These are phyloP conservation scores for Paramuricea clavata DNA, from an alignment of 92 coral and sea anemone genomes.

Conservation along the genomic window DNA sequence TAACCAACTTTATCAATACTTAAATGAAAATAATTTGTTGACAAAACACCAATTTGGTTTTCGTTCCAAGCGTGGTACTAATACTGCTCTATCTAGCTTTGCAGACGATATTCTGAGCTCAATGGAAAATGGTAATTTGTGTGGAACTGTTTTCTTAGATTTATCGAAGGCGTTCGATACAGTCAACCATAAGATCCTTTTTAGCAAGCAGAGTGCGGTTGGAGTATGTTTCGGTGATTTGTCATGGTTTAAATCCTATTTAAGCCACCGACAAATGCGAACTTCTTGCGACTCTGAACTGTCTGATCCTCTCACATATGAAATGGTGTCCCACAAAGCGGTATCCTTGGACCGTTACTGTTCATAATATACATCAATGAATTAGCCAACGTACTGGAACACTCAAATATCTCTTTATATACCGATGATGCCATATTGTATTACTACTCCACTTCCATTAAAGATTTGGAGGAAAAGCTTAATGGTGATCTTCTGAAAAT, in stretches of 20 bases:
- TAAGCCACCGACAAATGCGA: slow-evolving; percentile 20
- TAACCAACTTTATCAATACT: not conserved
- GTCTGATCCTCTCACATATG: slow-evolving; percentile 38
- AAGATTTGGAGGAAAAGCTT: slow-evolving; percentile 47
- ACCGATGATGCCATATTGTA: slow-evolving; percentile 62
- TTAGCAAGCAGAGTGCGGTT: not conserved
- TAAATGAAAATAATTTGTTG: not conserved
- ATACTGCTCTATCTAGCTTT: not conserved
- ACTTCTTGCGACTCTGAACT: slow-evolving; percentile 38
- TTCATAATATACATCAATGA: slow-evolving; percentile 43
- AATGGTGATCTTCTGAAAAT: slow-evolving; percentile 47
- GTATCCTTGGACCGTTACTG: too few relatives aligned
- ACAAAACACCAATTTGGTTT: not conserved
- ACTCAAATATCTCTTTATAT: slow-evolving; percentile 22
- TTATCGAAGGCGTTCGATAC: not conserved
- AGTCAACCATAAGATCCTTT: not conserved
- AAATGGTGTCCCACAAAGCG: not conserved
- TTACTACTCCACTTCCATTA: slow-evolving; percentile 32
- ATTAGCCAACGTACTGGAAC: slow-evolving; percentile 37
- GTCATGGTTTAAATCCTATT: slow-evolving; percentile 54
- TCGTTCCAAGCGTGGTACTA: not conserved
- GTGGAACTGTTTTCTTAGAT: not conserved
- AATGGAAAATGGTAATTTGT: not conserved
- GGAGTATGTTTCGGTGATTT: not conserved
- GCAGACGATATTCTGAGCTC: not conserved